phyloP scores from a whole-genome alignment of 1,140 invertebrate genomes.

The Araneus ventricosus region DNA sequence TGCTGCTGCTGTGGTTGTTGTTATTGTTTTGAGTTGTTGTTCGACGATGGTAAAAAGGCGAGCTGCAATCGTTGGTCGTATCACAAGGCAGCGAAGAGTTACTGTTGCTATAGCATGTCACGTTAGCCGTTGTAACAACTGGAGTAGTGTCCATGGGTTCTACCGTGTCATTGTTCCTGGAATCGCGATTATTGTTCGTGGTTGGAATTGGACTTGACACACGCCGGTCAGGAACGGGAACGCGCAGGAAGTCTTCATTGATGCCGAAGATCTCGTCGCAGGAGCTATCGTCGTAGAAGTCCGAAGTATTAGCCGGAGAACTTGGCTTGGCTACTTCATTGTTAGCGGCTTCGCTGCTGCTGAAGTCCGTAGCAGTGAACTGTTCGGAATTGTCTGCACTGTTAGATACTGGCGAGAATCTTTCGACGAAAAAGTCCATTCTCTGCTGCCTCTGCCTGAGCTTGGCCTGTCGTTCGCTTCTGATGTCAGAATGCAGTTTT shows the following conservation, averaged over 20 bases:
- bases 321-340: not conserved
- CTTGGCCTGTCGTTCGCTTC: conserved; percentile 70
- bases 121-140: not conserved
- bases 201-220: conserved; percentile 67
- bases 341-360: not conserved
- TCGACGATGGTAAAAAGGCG: conserved; percentile 6
- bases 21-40: conserved; percentile 35
- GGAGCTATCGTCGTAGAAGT: conserved; percentile 69
- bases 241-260: conserved; percentile 72
- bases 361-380: not conserved
- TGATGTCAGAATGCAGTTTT: conserved; percentile 84
- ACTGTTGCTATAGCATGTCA: conserved; percentile 26
- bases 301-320: not conserved
- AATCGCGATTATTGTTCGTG: not conserved
- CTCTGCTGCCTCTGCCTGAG: conserved; percentile 33
- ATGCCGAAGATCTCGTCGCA: conserved; percentile 76
- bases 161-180: not conserved
- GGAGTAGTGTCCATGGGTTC: conserved; percentile 4
- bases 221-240: conserved; percentile 66
- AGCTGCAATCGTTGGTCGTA: conserved; percentile 28
- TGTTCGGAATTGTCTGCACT: not conserved
- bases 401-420: not conserved
- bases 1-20: not conserved
- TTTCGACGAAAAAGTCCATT: conserved; percentile 53
- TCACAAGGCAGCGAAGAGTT: conserved; percentile 31